Base-by-base conservation (phyloP, 2,888 invertebrate species). In the Teleogryllus oceanicus region DNA sequence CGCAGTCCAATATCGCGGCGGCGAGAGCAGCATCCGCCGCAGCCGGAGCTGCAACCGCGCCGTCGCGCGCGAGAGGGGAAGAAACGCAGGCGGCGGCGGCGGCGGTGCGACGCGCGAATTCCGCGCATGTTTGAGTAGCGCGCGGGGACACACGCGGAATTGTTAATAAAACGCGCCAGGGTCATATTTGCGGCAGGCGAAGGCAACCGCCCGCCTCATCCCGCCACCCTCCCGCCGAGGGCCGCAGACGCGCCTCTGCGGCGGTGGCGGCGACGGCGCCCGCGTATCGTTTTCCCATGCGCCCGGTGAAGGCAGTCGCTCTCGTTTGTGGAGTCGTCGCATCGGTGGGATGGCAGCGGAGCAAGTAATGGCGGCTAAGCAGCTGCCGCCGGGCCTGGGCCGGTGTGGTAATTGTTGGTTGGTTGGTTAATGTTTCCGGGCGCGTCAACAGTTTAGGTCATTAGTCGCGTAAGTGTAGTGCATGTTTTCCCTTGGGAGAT, bases 51-150 rank as follows among this genome's bases (percentile, higher is more conserved):
- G 37, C 37, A 37, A 5, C 37, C 37, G 62, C 62, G 24, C 24
- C 62, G 62, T 16, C n/a, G 13, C 13, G 16, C 13, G 12, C 13
- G 62, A 1, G n/a, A 62, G 4, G 62, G 16, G 62, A 18, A n/a
- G 62, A 62, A 62, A 12, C 62, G 62, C 2, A 2, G 62, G 18
- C 18, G 12, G 16, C n/a, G 62, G 11, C n/a, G 62, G 62, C 5
- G n/a, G 62, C 62, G 13, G 13, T n/a, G 62, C 62, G 62, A 62
- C 62, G 62, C 62, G 62, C 62, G 62, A 62, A 62, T 62, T 62
- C 62, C 62, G 62, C n/a, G 62, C 62, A 62, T 62, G 62, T 62
- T n/a, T 62, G 62, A 62, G 62, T 62, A 62, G 62, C 62, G n/a
- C n/a, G n/a, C 62, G 62, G 62, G 62, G 62, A 62, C 62, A 62